Base-by-base conservation (phyloP, 1,140 invertebrate species). In the Scaptomyza pallida region DNA sequence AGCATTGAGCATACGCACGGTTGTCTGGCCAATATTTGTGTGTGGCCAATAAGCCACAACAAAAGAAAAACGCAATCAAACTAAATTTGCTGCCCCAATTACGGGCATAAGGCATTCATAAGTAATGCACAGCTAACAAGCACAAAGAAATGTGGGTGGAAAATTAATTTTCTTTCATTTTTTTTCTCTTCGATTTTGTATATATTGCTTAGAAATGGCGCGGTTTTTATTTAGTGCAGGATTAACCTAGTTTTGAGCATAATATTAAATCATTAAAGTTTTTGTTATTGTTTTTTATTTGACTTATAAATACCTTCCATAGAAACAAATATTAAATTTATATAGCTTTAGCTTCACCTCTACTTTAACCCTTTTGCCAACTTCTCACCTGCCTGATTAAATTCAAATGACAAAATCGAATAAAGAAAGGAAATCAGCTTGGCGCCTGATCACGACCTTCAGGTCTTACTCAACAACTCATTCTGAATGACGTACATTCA, bases 1-100 rank as follows among this genome's bases (percentile, higher is more conserved):
- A 26, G 45, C 59, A 41, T 30, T 40, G 64, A 60, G 56, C 48
- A 75, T 79, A 79, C 76, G 76, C 76, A 60, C 71, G 41, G 76
- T 61, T 79, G 51, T 52, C 50, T 44, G 12, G 8, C 8, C 13
- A 45, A 56, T 64, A 56, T 61, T 19, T 41, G 35, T 10, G 37
- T 41, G 35, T 10, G 37, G 33, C 40, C 45, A 19, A 23, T 41
- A 10, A 12, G 47, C 47, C 51, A 35, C 33, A 54, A 40, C 51
- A 54, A 16, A 40, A 54, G 23, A 26, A 26, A 26, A 26, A 26
- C 48, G 15, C 43, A 59, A 47, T 59, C 57, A 61, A 48, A 26
- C 9, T 19, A 33, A 13, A 12, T n/a, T 8, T 13, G 4, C 17
- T 13, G 47, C 45, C 13, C 37, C 35, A 61, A 51, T 51, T 61